phyloP scores from a whole-genome alignment of 2,888 invertebrate genomes.

The Hesperia comma region DNA sequence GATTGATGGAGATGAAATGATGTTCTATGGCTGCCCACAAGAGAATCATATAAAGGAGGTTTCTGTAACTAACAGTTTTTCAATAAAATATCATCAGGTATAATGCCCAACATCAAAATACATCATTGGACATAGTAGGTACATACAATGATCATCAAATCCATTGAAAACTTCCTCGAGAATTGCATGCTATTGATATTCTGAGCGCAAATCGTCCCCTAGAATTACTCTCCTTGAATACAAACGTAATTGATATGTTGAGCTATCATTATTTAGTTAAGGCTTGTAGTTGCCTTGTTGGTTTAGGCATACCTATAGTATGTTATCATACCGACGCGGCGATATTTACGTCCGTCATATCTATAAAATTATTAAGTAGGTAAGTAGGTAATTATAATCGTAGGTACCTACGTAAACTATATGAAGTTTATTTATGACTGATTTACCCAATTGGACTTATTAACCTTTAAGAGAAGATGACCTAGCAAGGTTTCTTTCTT shows the following conservation, averaged over 20 bases:
- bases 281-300: neutral
- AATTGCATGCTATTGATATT: constrained; percentile 22
- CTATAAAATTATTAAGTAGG: no score
- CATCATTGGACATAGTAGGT: no score
- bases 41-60: no score
- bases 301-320: neutral
- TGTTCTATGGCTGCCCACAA: no score
- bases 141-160: neutral
- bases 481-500: no score
- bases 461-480: no score
- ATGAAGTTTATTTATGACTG: neutral
- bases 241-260: constrained; percentile 22
- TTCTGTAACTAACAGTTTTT: no score
- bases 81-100: no score
- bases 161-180: neutral
- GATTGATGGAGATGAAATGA: no score
- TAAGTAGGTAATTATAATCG: no score
- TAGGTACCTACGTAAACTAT: neutral
- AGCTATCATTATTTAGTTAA: constrained; percentile 9
- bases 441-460: neutral
- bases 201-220: constrained; percentile 18
- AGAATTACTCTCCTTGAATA: constrained; percentile 28
- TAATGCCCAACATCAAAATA: neutral
- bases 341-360: no score
- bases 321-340: neutral